Evolutionary conservation across 2,888 invertebrate species (phyloP), one percentile per base, ranked within the genome.

Genomic region (Nipponacmea schrenckii): DNA sequence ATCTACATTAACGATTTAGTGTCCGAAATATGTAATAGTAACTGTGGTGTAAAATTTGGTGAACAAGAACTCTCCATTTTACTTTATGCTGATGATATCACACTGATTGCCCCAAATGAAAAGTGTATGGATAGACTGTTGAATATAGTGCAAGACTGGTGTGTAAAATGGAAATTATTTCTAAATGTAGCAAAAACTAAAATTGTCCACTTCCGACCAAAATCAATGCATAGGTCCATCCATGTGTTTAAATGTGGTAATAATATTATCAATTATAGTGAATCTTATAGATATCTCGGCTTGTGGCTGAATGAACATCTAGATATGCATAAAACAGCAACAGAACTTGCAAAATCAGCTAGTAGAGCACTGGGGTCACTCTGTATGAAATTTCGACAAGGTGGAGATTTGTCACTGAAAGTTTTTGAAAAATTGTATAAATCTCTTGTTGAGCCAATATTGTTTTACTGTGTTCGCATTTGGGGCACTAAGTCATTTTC

Each of bases 81-180:
- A 50, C 27, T 70, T 3, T 70, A 65, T 70, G 70, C 70, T 64
- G 65, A 70, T 65, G 65, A 70, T 31, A 70, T 65, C n/a, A 20
- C 64, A 20, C 20, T 70, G 26, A 31, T 69, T 20, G 69, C 31
- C 10, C n/a, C n/a, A n/a, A n/a, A n/a, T n/a, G n/a, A n/a, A n/a
- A n/a, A n/a, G n/a, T 46, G 14, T 1, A 46, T 46, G 46, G 46
- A 46, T 15, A 46, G 17, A 17, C 46, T 46, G 14, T 46, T 46
- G 17, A 15, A 50, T 0, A 4, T 66, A 10, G 26, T 45, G 31
- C 15, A 26, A 27, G 44, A 66, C 45, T 66, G 66, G 45, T 31
- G 56, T 15, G 17, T 8, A 26, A 69, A 69, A 39, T 14, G 50
- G 50, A 20, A 69, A 45, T 62, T 69, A 62, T 14, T 20, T 1